These are phyloP conservation scores for Spisula solida DNA, from an alignment of 2,888 invertebrate species.

Conservation along the genomic window DNA sequence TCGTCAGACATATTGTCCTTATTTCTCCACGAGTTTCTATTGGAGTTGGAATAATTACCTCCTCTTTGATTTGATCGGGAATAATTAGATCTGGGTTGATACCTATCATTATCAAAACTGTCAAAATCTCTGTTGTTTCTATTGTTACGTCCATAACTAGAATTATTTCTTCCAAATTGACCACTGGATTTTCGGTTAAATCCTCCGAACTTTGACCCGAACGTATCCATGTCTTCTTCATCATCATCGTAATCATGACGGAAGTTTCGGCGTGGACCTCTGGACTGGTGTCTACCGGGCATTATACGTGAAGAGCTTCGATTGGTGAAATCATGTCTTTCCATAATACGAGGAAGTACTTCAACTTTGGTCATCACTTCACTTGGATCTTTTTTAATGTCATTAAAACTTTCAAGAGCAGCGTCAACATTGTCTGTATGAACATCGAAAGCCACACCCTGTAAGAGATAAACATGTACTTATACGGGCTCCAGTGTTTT, in stretches of 20 bases:
- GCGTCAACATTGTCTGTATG: slow-evolving; percentile 21
- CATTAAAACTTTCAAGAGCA: slow-evolving; percentile 32
- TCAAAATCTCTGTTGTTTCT: not conserved
- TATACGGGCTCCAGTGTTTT: no score
- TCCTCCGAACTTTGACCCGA: not conserved
- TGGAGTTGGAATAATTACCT: not conserved
- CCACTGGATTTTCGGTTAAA: not conserved
- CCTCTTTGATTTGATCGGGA: not conserved
- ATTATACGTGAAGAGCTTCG: no score
- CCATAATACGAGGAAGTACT: slow-evolving; percentile 14
- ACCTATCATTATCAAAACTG: not conserved
- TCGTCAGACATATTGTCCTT: not conserved
- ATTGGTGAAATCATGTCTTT: not conserved
- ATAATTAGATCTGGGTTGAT: not conserved
- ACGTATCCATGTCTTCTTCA: not conserved
- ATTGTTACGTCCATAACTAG: no score
- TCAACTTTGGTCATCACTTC: slow-evolving; percentile 39
- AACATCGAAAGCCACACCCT: slow-evolving; percentile 60
- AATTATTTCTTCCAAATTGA: not conserved
- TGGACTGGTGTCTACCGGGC: not conserved
- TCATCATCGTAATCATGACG: not conserved
- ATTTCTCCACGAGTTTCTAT: not conserved
- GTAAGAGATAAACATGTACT: not conserved
- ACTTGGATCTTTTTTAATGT: slow-evolving; percentile 20
- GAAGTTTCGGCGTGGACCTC: not conserved